A percentile compares a stretch with the other conserved stretches of the same genome.
Evolutionary conservation across 2,888 invertebrate species (phyloP).

Genomic region (Operophtera brumata): DNA sequence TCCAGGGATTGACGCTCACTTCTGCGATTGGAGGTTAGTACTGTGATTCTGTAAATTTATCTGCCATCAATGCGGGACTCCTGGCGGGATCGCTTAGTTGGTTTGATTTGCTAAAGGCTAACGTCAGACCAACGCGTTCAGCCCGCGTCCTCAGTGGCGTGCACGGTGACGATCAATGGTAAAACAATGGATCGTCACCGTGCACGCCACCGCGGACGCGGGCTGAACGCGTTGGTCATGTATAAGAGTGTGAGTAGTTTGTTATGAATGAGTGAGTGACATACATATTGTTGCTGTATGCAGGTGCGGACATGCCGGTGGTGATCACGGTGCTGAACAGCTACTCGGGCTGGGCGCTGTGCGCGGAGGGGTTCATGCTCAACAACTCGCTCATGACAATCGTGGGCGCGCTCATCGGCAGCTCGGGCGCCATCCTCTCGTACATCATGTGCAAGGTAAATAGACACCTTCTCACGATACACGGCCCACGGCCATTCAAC

Average conservation of each 20-base stretch:
- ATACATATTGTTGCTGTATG: not conserved
- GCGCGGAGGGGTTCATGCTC: conserved; percentile 96
- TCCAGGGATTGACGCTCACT: conserved; percentile 93
- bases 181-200: too few species aligned
- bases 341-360: conserved; percentile 96
- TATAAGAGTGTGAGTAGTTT: too few species aligned
- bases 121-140: too few species aligned
- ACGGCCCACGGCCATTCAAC: too few species aligned
- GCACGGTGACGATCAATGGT: too few species aligned
- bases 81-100: too few species aligned
- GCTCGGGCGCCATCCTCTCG: conserved; percentile 94
- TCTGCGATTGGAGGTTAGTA: conserved; percentile 90
- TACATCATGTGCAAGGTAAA: conserved; percentile 96
- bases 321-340: conserved; percentile 95
- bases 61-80: not conserved
- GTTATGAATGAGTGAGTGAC: not conserved
- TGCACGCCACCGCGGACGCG: too few species aligned
- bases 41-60: not conserved
- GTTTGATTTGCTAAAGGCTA: too few species aligned
- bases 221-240: too few species aligned
- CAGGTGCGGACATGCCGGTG: conserved; percentile 96
- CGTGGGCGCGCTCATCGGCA: conserved; percentile 94
- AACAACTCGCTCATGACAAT: conserved; percentile 96
- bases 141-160: too few species aligned
- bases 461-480: too few species aligned